Conservation (phyloP, 2,888 invertebrate genomes). For the Cheilosia scutellata region DNA sequence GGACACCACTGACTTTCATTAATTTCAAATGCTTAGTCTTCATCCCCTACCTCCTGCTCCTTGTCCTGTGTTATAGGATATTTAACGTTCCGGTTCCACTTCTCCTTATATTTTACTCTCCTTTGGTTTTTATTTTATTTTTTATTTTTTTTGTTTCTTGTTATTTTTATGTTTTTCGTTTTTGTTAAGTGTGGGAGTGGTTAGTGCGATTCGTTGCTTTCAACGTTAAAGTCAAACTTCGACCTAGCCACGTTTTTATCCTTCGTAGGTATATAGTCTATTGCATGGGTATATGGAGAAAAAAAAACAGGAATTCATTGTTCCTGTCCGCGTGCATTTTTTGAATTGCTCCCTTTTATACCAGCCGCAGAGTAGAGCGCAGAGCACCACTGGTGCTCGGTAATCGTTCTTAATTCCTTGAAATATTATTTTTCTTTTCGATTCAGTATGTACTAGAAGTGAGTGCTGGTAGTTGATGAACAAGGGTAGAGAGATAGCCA, state of each 20-base stretch:
- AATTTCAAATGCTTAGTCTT: slow-evolving; percentile 73
- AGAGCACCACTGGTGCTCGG: slow-evolving; percentile 68
- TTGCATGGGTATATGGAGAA: neutral
- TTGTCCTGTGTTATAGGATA: slow-evolving; percentile 53
- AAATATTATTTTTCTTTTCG: slow-evolving; percentile 74
- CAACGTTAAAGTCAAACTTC: slow-evolving; percentile 73
- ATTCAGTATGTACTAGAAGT: slow-evolving; percentile 35
- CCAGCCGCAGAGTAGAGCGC: too few relatives aligned
- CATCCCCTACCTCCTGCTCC: slow-evolving; percentile 16
- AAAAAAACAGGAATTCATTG: slow-evolving; percentile 57
- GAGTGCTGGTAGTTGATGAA: neutral
- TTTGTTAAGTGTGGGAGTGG: slow-evolving; percentile 69
- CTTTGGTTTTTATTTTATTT: slow-evolving; percentile 17
- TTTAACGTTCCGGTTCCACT: slow-evolving; percentile 74
- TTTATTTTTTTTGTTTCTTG: slow-evolving; percentile 42
- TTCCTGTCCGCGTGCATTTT: slow-evolving; percentile 70
- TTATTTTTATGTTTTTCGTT: slow-evolving; percentile 52
- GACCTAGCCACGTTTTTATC: slow-evolving; percentile 61
- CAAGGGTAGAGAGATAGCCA: slow-evolving; percentile 4
- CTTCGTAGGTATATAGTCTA: neutral
- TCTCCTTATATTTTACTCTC: slow-evolving; percentile 56
- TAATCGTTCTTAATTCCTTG: slow-evolving; percentile 76
- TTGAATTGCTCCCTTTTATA: slow-evolving; percentile 62
- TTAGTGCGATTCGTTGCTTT: slow-evolving; percentile 72
- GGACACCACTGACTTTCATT: slow-evolving; percentile 76